These are phyloP conservation scores for Aelia acuminata DNA, from an alignment of 2,888 invertebrate genomes.

Conservation along the genomic window DNA sequence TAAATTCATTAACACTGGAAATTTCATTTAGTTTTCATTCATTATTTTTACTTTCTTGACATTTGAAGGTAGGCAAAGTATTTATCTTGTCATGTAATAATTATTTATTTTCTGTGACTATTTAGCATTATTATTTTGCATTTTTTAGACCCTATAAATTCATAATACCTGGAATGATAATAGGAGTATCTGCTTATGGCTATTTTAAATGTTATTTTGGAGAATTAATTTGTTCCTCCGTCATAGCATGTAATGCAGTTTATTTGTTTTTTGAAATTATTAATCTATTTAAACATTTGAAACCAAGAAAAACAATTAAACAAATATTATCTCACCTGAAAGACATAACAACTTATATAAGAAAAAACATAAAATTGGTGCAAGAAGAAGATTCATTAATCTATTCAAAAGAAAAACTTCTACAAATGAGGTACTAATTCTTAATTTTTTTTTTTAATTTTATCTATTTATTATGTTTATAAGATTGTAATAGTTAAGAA, in stretches of 20 bases:
- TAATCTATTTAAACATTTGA: background rate
- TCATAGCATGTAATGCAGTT: background rate
- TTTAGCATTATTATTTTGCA: background rate
- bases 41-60: background rate
- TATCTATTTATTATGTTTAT: too few relatives aligned
- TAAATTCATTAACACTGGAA: background rate
- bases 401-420: constrained; percentile 1
- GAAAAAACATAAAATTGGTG: background rate
- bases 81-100: background rate
- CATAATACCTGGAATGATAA: background rate
- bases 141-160: constrained; percentile 8
- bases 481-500: too few relatives aligned
- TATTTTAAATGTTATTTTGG: background rate
- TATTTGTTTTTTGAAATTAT: background rate
- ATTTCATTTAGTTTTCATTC: background rate
- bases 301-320: background rate
- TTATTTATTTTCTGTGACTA: background rate
- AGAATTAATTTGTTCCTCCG: background rate
- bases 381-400: constrained; percentile 34
- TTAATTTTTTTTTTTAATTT: background rate
- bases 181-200: background rate
- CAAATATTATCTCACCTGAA: background rate
- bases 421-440: background rate
- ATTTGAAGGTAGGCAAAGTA: background rate
- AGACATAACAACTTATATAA: background rate